phyloP scores from a whole-genome alignment of 2,888 invertebrate species.

The Fragum fragum region DNA sequence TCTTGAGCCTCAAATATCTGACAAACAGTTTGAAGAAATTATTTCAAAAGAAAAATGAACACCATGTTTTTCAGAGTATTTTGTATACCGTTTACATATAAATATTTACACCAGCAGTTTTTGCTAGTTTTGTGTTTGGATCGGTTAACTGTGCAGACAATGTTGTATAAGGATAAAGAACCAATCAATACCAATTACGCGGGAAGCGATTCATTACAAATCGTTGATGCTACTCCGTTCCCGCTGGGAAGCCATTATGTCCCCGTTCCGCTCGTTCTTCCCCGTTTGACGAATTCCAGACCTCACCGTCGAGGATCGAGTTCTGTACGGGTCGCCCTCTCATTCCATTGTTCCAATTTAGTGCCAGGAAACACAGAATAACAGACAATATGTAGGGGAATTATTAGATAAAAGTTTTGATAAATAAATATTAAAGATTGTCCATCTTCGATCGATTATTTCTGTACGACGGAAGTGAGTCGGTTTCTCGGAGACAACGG shows the following conservation, averaged over 20 bases:
- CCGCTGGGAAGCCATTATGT: slow-evolving; percentile 63
- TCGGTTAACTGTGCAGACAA: no score
- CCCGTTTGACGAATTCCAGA: slow-evolving; percentile 75
- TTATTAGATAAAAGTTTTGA: slow-evolving; percentile 80
- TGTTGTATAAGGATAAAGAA: slow-evolving; percentile 5
- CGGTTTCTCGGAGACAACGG: slow-evolving; percentile 30
- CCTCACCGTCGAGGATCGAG: slow-evolving; percentile 71
- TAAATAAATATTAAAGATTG: slow-evolving; percentile 79
- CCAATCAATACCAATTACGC: slow-evolving; percentile 61
- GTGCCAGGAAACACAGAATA: slow-evolving; percentile 75
- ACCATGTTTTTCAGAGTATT: no score
- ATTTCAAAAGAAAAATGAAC: no score
- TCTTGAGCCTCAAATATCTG: no score
- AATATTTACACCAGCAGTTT: no score
- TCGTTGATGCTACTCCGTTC: slow-evolving; percentile 63
- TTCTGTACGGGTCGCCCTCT: slow-evolving; percentile 76
- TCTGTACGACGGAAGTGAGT: neutral
- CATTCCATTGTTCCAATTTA: slow-evolving; percentile 80
- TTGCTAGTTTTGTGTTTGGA: no score
- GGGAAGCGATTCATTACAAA: slow-evolving; percentile 69
- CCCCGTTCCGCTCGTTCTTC: slow-evolving; percentile 48
- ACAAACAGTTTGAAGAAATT: no score
- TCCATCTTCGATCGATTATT: slow-evolving; percentile 29
- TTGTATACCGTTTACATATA: no score
- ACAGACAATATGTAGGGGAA: slow-evolving; percentile 76